A percentile compares a stretch with the other conserved stretches of the same genome.
phyloP scores from a whole-genome alignment of 2,888 invertebrate species.

The Microdon myrmicae region DNA sequence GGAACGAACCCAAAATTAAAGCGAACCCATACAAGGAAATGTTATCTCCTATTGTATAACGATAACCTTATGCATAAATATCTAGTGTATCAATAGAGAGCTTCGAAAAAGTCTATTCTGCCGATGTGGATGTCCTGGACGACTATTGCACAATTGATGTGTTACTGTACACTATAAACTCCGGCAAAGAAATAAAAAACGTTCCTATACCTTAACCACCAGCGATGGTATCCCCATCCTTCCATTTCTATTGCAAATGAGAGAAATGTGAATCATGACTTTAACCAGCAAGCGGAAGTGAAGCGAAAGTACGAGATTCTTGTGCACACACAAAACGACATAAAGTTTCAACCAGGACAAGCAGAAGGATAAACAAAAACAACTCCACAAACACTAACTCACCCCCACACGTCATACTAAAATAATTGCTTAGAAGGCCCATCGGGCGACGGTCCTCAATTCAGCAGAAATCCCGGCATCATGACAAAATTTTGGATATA shows the following conservation, averaged over 20 bases:
- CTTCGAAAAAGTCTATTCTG: conserved; percentile 45
- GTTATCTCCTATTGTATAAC: conserved; percentile 34
- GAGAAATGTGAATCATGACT: conserved; percentile 37
- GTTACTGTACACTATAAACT: conserved; percentile 32
- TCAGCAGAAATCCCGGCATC: conserved; percentile 34
- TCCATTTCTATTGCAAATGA: conserved; percentile 17
- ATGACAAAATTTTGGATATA: conserved; percentile 58
- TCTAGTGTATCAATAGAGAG: conserved; percentile 46
- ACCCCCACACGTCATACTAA: conserved; percentile 23
- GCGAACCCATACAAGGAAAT: conserved; percentile 26
- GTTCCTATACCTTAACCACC: conserved; percentile 42
- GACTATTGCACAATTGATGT: conserved; percentile 6
- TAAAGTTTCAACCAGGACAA: conserved; percentile 42
- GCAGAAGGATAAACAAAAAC: conserved; percentile 45
- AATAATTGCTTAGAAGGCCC: conserved; percentile 45
- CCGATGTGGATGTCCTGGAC: conserved; percentile 39
- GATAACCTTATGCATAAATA: conserved; percentile 24
- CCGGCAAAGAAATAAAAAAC: conserved; percentile 41
- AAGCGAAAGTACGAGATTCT: conserved; percentile 31
- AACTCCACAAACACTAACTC: conserved; percentile 10
- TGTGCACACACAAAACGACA: conserved; percentile 8
- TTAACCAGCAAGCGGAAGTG: conserved; percentile 33
- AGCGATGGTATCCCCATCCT: conserved; percentile 9
- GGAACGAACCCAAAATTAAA: conserved; percentile 49
- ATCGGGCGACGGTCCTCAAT: conserved; percentile 33